Evolutionary conservation across 2,113 vertebrate species (phyloP), one percentile per base, ranked within the genome.

Genomic region (Meleagris gallopavo): DNA sequence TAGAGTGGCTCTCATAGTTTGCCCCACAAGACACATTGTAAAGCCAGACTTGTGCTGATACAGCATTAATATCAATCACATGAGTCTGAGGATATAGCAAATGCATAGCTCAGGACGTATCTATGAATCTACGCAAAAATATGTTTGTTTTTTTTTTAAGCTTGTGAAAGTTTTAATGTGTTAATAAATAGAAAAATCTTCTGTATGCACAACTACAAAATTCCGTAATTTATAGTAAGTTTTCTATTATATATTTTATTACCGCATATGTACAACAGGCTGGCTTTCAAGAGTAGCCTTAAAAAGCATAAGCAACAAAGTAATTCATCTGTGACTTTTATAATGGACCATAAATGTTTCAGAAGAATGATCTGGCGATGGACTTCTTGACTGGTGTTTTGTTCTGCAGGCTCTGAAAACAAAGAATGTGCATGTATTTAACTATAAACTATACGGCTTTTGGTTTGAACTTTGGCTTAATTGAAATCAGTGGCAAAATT

Each of bases 361-460:
- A 78, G 97, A 98, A 90, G 97, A 95, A 75, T 96, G 97, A 54
- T 93, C 89, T 82, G 95, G 94, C n/a, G 95, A 97, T 60, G 95
- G 85, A 86, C 93, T 96, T 97, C 97, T 97, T 96, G 74, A 94
- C 96, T 97, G 96, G 52, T 94, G 94, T 90, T 87, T 93, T 96
- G 94, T 96, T 97, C 92, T 98, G 93, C 97, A 96, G 71, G 95
- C 94, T 97, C 98, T 99, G 88, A 81, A 89, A 96, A 93, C 93
- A 97, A 97, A 93, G 74, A 96, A 91, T 69, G 89, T 86, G 62
- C 67, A 91, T 95, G 55, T 69, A 76, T 94, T 95, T 89, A 96
- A 58, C 81, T 88, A 67, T 82, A 75, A 95, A 89, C 72, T 75
- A 24, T 54, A 50, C 9, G 65, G 57, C 16, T 90, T 92, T 86